Conservation (phyloP, 2,797 vertebrate genomes). For the Helostoma temminkii region DNA sequence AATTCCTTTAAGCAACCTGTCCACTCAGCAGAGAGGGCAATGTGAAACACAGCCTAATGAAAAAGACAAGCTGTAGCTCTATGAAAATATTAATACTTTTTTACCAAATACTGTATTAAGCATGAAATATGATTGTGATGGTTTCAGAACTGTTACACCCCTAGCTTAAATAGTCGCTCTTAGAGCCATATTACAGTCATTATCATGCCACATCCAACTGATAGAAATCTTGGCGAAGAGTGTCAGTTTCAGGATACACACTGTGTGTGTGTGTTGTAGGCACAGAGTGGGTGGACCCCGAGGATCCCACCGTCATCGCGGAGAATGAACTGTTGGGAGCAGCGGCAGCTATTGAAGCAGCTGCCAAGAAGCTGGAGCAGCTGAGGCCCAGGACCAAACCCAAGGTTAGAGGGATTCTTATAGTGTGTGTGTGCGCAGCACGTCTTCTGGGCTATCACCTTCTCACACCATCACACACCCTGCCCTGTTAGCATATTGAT, state of each 20-base stretch:
- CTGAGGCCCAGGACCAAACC: constrained; percentile 97
- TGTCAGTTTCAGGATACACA: not conserved
- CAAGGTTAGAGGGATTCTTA: constrained; percentile 86
- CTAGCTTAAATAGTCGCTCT: no score
- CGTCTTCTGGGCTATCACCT: not conserved
- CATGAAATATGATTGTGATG: no score
- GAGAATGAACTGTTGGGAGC: constrained; percentile 97
- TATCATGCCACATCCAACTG: not conserved
- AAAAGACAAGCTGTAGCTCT: not conserved
- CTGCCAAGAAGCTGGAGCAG: constrained; percentile 98
- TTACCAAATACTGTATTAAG: not conserved
- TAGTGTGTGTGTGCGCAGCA: no score
- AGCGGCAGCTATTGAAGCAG: constrained; percentile 98
- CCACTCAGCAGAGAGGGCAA: not conserved
- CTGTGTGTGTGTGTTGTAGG: constrained; percentile 82
- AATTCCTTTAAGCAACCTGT: not conserved
- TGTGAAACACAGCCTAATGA: not conserved
- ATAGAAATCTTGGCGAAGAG: not conserved
- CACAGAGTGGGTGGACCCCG: constrained; percentile 97
- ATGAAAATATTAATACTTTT: not conserved
- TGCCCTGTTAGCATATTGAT: constrained; percentile 19
- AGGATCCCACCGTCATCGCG: constrained; percentile 97
- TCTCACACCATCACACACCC: constrained; percentile 14
- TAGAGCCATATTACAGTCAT: not conserved
- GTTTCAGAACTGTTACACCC: no score